These are phyloP conservation scores for Heliconius ismenius DNA, from an alignment of 2,888 invertebrate species.

Conservation along the genomic window DNA sequence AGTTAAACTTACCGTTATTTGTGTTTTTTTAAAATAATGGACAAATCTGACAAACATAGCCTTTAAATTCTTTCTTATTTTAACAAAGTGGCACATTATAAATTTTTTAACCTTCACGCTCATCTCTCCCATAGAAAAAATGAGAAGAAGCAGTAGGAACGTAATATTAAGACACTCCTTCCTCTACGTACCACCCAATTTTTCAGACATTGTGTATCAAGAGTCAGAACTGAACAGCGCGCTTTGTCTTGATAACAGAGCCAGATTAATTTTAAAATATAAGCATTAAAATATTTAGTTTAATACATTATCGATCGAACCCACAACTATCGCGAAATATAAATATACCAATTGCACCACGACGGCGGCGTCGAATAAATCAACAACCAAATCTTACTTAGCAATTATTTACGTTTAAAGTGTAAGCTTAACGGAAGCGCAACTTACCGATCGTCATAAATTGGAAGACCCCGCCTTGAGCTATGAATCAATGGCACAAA, in stretches of 20 bases:
- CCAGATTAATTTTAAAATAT: background rate
- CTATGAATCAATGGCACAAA: slow-evolving; percentile 61
- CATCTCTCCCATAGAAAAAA: too few relatives aligned
- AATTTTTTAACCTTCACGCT: background rate
- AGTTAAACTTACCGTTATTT: slow-evolving; percentile 46
- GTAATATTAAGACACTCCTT: too few relatives aligned
- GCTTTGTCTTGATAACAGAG: background rate
- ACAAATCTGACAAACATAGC: background rate
- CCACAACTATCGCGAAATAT: background rate
- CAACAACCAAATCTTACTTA: slow-evolving; percentile 50
- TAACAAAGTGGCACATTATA: too few relatives aligned
- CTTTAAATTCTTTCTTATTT: too few relatives aligned
- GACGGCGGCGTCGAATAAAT: background rate
- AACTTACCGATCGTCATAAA: slow-evolving; percentile 62
- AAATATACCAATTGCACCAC: background rate
- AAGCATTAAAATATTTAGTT: background rate
- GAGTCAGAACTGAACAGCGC: too few relatives aligned
- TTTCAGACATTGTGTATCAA: too few relatives aligned
- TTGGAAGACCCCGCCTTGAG: slow-evolving; percentile 56
- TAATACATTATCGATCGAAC: background rate
- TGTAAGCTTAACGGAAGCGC: slow-evolving; percentile 52
- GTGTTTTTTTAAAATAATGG: background rate
- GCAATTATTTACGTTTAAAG: slow-evolving; percentile 60
- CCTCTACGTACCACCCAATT: too few relatives aligned
- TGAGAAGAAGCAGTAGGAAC: too few relatives aligned